Percentiles rank a stretch among this genome's conserved stretches.
Evolutionary conservation across 2,888 invertebrate genomes (phyloP).

Genomic region (Mythimna loreyi): DNA sequence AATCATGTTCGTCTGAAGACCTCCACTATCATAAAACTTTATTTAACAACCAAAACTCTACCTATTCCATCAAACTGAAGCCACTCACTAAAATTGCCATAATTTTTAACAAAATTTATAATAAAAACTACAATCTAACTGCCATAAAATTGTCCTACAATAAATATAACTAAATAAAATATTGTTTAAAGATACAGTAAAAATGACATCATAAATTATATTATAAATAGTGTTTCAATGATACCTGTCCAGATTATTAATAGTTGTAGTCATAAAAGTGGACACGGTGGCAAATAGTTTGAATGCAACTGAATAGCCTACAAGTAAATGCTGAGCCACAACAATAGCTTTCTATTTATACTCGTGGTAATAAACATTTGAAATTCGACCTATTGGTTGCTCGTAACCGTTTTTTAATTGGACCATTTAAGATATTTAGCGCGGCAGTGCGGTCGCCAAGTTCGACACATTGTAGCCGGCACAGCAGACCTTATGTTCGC

Average conservation of each 20-base stretch:
- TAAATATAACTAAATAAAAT: constrained; percentile 50
- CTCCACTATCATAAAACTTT: constrained; percentile 8
- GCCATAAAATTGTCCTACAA: constrained; percentile 43
- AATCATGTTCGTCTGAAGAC: neutral
- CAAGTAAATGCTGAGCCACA: constrained; percentile 51
- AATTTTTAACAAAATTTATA: constrained; percentile 38
- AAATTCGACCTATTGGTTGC: constrained; percentile 62
- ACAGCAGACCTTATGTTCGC: constrained; percentile 11
- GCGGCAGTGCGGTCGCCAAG: constrained; percentile 50
- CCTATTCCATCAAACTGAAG: constrained; percentile 16
- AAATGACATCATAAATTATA: constrained; percentile 57
- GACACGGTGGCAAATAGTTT: constrained; percentile 53
- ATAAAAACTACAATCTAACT: constrained; percentile 27
- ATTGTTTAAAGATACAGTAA: constrained; percentile 44
- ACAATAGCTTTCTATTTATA: constrained; percentile 58
- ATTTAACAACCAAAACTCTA: constrained; percentile 17
- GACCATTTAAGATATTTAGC: constrained; percentile 60
- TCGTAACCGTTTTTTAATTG: constrained; percentile 62
- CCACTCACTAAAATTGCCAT: constrained; percentile 27
- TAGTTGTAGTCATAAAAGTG: constrained; percentile 54
- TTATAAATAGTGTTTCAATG: constrained; percentile 54
- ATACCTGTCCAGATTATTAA: constrained; percentile 58
- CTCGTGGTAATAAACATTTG: constrained; percentile 55
- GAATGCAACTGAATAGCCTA: constrained; percentile 60
- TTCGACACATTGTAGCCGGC: constrained; percentile 36